These are phyloP conservation scores for Porites lobata DNA, from an alignment of 92 coral and sea anemone species.

Conservation along the genomic window DNA sequence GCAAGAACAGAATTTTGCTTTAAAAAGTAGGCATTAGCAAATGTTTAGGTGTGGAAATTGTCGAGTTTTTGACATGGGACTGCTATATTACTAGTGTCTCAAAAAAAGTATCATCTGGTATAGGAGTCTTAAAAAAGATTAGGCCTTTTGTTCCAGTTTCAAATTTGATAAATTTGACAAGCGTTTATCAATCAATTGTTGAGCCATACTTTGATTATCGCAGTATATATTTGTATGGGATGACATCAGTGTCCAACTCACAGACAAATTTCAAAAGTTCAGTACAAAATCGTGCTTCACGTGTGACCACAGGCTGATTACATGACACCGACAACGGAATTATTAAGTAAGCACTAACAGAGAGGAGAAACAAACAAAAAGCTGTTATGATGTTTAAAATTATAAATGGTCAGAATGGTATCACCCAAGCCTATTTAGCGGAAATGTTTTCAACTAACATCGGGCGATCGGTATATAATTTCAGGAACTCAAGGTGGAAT, in stretches of 20 bases:
- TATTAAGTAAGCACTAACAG: constrained; percentile 6
- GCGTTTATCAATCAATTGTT: constrained; percentile 7
- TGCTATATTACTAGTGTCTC: background rate
- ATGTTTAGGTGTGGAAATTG: constrained; percentile 32
- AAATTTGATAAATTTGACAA: background rate
- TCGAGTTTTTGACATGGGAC: constrained; percentile 29
- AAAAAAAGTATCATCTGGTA: constrained; percentile 26
- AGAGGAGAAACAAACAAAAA: constrained; percentile 26
- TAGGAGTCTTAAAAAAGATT: background rate
- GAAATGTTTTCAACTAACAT: background rate
- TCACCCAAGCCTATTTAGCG: background rate
- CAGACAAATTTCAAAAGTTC: background rate
- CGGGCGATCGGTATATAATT: background rate
- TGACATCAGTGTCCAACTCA: background rate
- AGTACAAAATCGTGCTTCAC: constrained; percentile 10
- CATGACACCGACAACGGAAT: background rate
- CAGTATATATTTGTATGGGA: constrained; percentile 1
- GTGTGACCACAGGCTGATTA: constrained; percentile 8
- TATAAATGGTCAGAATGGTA: background rate
- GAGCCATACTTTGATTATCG: constrained; percentile 24
- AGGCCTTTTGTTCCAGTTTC: constrained; percentile 9
- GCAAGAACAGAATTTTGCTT: background rate
- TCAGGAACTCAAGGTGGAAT: background rate
- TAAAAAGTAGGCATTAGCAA: background rate
- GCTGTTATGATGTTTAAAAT: constrained; percentile 11